Conservation (phyloP, 35 echinoderm and acorn worm species). For the Patiria miniata region DNA sequence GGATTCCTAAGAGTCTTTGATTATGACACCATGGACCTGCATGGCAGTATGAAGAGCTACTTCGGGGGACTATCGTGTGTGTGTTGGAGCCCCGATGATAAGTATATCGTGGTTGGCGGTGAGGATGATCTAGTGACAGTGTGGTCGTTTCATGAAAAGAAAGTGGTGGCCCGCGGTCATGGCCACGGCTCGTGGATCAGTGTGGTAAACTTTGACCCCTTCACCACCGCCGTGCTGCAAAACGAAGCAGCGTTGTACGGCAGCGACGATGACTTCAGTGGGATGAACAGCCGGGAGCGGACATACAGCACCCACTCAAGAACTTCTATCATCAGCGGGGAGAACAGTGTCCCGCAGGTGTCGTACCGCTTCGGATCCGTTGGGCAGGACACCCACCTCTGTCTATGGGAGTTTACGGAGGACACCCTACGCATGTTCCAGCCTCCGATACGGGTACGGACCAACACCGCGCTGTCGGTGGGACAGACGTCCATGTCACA, state of each 20-base stretch:
- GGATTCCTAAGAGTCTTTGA: slow-evolving; percentile 94
- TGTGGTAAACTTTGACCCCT: slow-evolving; percentile 91
- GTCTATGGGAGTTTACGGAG: slow-evolving; percentile 98
- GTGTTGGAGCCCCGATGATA: slow-evolving; percentile 97
- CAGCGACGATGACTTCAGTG: slow-evolving; percentile 90
- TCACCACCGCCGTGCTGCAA: slow-evolving; percentile 77
- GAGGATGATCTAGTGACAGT: slow-evolving; percentile 96
- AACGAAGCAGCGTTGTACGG: slow-evolving; percentile 73
- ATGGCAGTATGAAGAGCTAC: slow-evolving; percentile 97
- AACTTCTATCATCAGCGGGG: slow-evolving; percentile 63
- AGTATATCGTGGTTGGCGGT: slow-evolving; percentile 91
- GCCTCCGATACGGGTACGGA: slow-evolving; percentile 71
- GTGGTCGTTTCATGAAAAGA: slow-evolving; percentile 86
- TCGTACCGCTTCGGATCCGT: slow-evolving; percentile 96
- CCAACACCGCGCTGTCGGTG: slow-evolving; percentile 75
- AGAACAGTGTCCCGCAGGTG: slow-evolving; percentile 50
- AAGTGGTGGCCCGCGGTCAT: slow-evolving; percentile 77
- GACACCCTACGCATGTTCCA: slow-evolving; percentile 77
- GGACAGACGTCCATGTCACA: slow-evolving; percentile 57
- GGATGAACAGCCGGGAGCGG: slow-evolving; percentile 60
- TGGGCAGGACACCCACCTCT: slow-evolving; percentile 95
- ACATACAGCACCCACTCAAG: slow-evolving; percentile 87
- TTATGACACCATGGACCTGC: slow-evolving; percentile 94
- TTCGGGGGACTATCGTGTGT: slow-evolving; percentile 98
- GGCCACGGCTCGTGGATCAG: slow-evolving; percentile 94